phyloP scores from a whole-genome alignment of 2,797 vertebrate genomes.

The Artibeus lituratus region DNA sequence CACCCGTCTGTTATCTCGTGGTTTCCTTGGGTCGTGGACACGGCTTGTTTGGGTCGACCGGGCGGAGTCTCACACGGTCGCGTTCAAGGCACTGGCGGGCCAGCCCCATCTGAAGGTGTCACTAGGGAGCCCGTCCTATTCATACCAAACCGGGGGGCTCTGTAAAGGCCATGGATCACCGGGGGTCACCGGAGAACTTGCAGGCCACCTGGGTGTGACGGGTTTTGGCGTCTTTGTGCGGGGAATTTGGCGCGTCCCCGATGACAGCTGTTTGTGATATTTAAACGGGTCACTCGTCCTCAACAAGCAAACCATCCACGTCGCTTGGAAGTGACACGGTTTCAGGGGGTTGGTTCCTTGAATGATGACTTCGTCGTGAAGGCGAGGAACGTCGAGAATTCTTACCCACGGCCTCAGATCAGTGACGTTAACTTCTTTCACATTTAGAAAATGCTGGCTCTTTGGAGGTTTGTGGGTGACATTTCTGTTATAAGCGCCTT shows the following conservation, averaged over 20 bases:
- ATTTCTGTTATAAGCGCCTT: not conserved
- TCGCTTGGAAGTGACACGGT: not conserved
- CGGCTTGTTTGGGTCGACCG: not conserved
- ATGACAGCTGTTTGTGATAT: not conserved
- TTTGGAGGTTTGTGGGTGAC: slow-evolving; percentile 35
- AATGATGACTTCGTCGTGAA: not conserved
- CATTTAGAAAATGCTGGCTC: slow-evolving; percentile 48
- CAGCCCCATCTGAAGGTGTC: not conserved
- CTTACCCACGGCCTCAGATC: not conserved
- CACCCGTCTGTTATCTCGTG: not conserved
- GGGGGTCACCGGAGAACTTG: not conserved
- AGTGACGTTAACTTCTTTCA: slow-evolving; percentile 42
- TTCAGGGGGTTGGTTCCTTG: not conserved
- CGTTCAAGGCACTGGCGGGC: not conserved
- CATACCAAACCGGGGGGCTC: not conserved
- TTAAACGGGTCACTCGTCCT: not conserved
- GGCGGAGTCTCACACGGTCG: not conserved
- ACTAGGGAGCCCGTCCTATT: too few species aligned
- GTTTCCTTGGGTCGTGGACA: not conserved
- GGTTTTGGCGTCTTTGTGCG: not conserved
- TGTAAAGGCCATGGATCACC: not conserved
- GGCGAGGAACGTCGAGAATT: not conserved
- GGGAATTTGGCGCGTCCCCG: not conserved
- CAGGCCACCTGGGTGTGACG: not conserved
- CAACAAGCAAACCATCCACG: not conserved